A percentile compares a stretch with the other conserved stretches of the same genome.
phyloP scores from a whole-genome alignment of 1,140 invertebrate species.

The Heliconius hermathena region DNA sequence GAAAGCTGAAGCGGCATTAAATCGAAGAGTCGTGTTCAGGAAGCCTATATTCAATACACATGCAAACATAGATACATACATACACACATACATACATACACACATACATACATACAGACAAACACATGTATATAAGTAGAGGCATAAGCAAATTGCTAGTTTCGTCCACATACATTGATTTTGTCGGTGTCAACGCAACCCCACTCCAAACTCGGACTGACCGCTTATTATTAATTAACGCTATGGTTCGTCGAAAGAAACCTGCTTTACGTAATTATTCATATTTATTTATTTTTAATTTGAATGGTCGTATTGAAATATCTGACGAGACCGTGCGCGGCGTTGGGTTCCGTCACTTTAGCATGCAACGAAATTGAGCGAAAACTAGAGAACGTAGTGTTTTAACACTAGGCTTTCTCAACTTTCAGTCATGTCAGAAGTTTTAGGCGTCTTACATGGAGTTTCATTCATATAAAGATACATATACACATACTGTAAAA shows the following conservation, averaged over 20 bases:
- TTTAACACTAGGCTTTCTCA: no score
- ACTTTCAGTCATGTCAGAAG: no score
- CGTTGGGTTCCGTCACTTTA: no score
- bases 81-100: neutral
- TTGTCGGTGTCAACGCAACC: constrained; percentile 21
- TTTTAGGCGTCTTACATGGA: no score
- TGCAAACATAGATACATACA: neutral
- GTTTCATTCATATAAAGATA: no score
- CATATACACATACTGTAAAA: no score
- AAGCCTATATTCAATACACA: constrained; percentile 12
- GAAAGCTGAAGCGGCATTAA: neutral
- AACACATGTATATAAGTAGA: constrained; percentile 10
- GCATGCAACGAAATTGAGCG: no score
- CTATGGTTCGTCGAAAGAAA: neutral
- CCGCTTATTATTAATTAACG: neutral
- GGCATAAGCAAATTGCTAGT: constrained; percentile 32
- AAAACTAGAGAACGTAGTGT: no score
- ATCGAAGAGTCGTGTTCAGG: constrained; percentile 28
- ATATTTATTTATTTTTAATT: neutral
- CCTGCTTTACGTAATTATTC: neutral
- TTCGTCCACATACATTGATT: constrained; percentile 35
- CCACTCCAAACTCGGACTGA: neutral
- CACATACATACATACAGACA: neutral
- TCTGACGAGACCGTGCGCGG: no score
- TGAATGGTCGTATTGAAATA: no score